Evolutionary conservation across 2,113 vertebrate species (phyloP).

Genomic region (Megaleporinus macrocephalus): DNA sequence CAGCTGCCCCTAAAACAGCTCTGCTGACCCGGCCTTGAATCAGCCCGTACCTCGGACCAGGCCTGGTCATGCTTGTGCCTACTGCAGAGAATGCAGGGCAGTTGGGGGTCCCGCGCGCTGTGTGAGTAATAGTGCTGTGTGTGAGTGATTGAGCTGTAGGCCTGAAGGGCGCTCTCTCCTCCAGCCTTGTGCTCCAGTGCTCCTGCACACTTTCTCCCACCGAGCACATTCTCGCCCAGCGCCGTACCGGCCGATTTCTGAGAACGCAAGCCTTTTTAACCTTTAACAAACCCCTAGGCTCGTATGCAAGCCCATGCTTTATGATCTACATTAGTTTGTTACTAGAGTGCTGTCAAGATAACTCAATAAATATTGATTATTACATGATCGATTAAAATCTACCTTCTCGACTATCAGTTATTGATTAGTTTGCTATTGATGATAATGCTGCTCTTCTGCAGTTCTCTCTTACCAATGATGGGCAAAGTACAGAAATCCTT

Average conservation of each 20-base stretch:
- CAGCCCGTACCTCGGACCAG: background rate
- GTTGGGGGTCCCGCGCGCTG: background rate
- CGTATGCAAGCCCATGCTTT: too few relatives aligned
- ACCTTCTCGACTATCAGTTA: too few relatives aligned
- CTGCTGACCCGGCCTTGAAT: constrained; percentile 1
- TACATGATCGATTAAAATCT: too few relatives aligned
- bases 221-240: background rate
- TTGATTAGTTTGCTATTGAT: too few relatives aligned
- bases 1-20: constrained; percentile 1
- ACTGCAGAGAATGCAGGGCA: constrained; percentile 12
- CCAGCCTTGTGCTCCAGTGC: background rate
- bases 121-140: constrained; percentile 33
- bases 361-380: too few relatives aligned
- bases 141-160: constrained; percentile 22
- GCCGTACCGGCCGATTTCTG: background rate
- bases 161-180: constrained; percentile 33
- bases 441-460: too few relatives aligned
- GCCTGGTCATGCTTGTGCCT: background rate
- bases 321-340: too few relatives aligned
- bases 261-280: too few relatives aligned
- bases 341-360: too few relatives aligned
- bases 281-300: too few relatives aligned
- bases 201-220: background rate
- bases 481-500: too few relatives aligned
- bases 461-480: too few relatives aligned